Evolutionary conservation across 2,113 vertebrate species (phyloP).

Genomic region (Labrus mixtus): DNA sequence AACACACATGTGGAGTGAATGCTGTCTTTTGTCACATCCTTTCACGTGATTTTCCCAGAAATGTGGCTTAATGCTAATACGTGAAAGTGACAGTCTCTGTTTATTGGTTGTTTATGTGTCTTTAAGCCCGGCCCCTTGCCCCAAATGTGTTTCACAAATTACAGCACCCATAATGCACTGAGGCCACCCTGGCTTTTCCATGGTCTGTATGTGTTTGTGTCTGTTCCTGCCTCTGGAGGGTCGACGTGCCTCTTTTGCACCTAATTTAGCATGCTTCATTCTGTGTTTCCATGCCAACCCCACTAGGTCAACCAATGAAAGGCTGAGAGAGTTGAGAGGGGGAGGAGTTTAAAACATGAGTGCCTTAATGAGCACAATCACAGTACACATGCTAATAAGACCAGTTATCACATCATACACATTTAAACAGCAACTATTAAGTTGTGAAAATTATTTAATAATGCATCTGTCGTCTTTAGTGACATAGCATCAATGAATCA

Average conservation of each 20-base stretch:
- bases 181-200: slow-evolving; percentile 34
- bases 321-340: slow-evolving; percentile 11
- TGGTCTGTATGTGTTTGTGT: slow-evolving; percentile 57
- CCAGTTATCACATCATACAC: background rate
- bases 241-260: slow-evolving; percentile 65
- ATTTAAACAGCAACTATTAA: too few species aligned
- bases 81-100: slow-evolving; percentile 23
- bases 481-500: too few species aligned
- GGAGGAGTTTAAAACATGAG: slow-evolving; percentile 67
- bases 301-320: slow-evolving; percentile 84
- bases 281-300: slow-evolving; percentile 83
- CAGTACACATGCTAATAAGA: slow-evolving; percentile 25
- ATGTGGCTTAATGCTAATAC: slow-evolving; percentile 32
- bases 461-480: too few species aligned
- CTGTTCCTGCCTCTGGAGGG: slow-evolving; percentile 67
- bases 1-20: slow-evolving; percentile 41
- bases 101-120: slow-evolving; percentile 8
- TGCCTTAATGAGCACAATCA: slow-evolving; percentile 58
- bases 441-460: too few species aligned
- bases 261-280: slow-evolving; percentile 81
- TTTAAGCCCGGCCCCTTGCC: slow-evolving; percentile 2
- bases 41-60: slow-evolving; percentile 64
- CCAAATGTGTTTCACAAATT: slow-evolving; percentile 45
- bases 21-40: slow-evolving; percentile 50
- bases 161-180: slow-evolving; percentile 47